Base-by-base conservation (phyloP, 2,113 vertebrate genomes). In the Spea bombifrons region DNA sequence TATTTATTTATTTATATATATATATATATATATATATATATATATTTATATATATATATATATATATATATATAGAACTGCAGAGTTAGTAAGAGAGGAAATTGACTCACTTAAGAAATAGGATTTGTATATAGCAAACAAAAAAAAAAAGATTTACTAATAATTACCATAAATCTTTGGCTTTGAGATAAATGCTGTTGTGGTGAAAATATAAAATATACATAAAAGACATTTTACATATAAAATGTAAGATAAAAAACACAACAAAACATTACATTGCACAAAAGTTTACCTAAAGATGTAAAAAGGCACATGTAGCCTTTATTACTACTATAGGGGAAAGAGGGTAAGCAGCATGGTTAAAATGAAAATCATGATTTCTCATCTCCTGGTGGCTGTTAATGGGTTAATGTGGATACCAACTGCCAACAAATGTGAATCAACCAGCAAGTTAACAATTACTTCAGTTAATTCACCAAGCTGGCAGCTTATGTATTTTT, bases 261-360 rank as follows among this genome's bases (percentile, higher is more conserved):
- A 52, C 10, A 30, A 74, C 45, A 63, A 74, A 74, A 64, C 16
- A 15, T 75, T 65, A 49, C 59, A 63, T 63, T 65, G 59, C 59
- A 52, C 61, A 50, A 48, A 10, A 75, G 57, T 74, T 64, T 49
- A 52, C 30, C 70, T 13, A 12, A 74, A 16, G 47, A 45, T 48
- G 59, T 73, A 65, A 43, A 65, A 75, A 52, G 47, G 73, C 63
- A 65, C 61, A 75, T 52, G 5, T 4, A 64, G 12, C 45, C 71
- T 48, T 10, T 71, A 17, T 10, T 7, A 63, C 61, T 47, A 61
- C 15, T 55, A 47, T 1, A 63, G 30, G 43, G 50, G 43, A 43
- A 48, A 44, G 45, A 45, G 64, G 52, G 52, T 44, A 53, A 75
- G 73, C 73, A 66, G 61, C 48, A 9, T 52, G 16, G 17, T 43